A percentile compares a stretch with the other conserved stretches of the same genome.
These are phyloP conservation scores for Hypomecis punctinalis DNA, from an alignment of 2,888 invertebrate genomes.

Conservation along the genomic window DNA sequence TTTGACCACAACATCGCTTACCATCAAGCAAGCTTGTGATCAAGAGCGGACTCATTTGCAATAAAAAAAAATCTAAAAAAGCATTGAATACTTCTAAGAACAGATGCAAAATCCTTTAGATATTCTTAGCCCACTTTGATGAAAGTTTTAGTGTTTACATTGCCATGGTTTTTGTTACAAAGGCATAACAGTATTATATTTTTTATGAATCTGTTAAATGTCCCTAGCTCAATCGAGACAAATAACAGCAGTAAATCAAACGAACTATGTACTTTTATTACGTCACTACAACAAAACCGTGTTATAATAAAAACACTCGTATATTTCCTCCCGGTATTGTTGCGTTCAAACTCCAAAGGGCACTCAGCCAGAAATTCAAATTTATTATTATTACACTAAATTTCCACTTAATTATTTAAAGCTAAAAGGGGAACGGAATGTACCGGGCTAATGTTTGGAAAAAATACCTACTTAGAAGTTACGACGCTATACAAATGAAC, in stretches of 20 bases:
- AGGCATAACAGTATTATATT: no score
- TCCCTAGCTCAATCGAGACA: background rate
- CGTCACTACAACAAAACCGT: conserved; percentile 25
- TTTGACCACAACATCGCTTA: no score
- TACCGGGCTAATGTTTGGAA: conserved; percentile 37
- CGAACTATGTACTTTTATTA: conserved; percentile 22
- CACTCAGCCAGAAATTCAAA: conserved; percentile 44
- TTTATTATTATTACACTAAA: conserved; percentile 48
- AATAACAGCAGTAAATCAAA: conserved; percentile 14
- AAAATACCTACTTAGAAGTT: conserved; percentile 33
- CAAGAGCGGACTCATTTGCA: no score
- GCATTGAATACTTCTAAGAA: no score
- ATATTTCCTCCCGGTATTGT: conserved; percentile 39
- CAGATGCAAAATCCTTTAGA: no score
- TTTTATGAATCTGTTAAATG: no score
- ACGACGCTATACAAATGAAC: conserved; percentile 28
- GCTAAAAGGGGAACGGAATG: conserved; percentile 36
- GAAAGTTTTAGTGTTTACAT: no score
- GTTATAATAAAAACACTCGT: conserved; percentile 33
- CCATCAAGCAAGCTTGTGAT: no score
- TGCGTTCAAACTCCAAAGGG: conserved; percentile 35
- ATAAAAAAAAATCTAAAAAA: no score
- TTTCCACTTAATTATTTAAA: conserved; percentile 46
- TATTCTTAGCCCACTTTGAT: no score
- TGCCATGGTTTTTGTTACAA: no score